These are phyloP conservation scores for Propithecus coquereli DNA, from an alignment of 2,113 vertebrate genomes.

Conservation along the genomic window DNA sequence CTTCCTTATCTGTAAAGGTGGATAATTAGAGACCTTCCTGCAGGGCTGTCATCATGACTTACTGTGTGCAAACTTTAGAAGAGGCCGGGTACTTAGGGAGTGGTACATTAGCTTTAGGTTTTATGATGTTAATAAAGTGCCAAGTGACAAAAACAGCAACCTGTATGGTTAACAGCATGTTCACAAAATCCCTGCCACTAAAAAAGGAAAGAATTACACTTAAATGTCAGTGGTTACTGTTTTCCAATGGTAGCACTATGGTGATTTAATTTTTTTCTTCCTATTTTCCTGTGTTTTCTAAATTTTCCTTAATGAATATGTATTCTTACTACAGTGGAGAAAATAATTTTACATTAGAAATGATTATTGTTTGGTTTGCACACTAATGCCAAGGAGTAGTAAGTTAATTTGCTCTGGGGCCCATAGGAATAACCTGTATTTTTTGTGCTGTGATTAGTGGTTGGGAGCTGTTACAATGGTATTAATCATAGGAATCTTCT, in stretches of 20 bases:
- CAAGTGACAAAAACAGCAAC: not conserved
- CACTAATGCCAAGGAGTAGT: not conserved
- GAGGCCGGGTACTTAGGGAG: not conserved
- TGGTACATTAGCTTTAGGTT: not conserved
- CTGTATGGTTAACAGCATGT: not conserved
- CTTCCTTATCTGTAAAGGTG: not conserved
- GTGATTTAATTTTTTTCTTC: not conserved
- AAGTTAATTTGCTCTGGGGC: not conserved
- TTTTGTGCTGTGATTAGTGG: conserved; percentile 2
- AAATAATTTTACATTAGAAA: conserved; percentile 10
- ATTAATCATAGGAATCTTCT: not conserved
- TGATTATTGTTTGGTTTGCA: not conserved
- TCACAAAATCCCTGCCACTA: not conserved
- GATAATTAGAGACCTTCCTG: not conserved
- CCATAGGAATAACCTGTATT: not conserved
- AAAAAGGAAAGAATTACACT: not conserved
- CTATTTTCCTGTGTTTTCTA: not conserved
- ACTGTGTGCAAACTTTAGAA: not conserved
- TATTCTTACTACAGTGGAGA: not conserved
- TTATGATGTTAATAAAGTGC: not conserved
- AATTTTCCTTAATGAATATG: not conserved
- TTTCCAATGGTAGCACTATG: not conserved
- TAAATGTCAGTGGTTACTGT: not conserved
- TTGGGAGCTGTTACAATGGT: not conserved
- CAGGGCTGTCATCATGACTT: not conserved